Conservation (phyloP, 2,113 vertebrate genomes). For the Bettongia penicillata region DNA sequence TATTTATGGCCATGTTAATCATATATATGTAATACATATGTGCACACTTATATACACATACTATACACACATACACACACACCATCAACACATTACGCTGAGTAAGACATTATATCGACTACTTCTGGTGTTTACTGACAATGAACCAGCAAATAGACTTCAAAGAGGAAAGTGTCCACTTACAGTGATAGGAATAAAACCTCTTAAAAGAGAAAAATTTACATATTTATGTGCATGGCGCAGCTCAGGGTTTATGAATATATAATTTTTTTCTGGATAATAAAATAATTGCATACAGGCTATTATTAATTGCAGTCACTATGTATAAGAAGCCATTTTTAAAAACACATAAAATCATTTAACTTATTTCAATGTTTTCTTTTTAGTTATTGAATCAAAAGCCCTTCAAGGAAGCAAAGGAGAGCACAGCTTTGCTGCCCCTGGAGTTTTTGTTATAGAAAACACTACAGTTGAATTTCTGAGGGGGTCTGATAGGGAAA, state of each 20-base stretch:
- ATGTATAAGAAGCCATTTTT: not conserved
- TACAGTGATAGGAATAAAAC: not conserved
- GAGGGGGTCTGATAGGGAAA: conserved; percentile 88
- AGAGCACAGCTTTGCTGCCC: conserved; percentile 85
- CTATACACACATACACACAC: not conserved
- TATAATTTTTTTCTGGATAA: not conserved
- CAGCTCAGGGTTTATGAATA: not conserved
- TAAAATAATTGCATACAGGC: not conserved
- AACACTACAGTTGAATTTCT: conserved; percentile 94
- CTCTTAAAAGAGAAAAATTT: not conserved
- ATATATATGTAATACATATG: not conserved
- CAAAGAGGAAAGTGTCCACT: not conserved
- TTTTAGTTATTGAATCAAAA: conserved; percentile 91
- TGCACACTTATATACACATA: not conserved
- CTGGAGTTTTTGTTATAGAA: conserved; percentile 87
- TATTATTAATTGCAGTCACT: not conserved
- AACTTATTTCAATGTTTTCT: conserved; percentile 43
- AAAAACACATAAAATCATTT: not conserved
- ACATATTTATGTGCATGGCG: not conserved
- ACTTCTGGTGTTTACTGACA: not conserved
- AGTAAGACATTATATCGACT: not conserved
- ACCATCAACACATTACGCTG: not conserved
- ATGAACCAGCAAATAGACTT: not conserved
- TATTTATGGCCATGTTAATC: not conserved
- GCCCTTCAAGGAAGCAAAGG: conserved; percentile 88